Evolutionary conservation across 2,888 invertebrate genomes (phyloP).

Genomic region (Agrotis segetum): DNA sequence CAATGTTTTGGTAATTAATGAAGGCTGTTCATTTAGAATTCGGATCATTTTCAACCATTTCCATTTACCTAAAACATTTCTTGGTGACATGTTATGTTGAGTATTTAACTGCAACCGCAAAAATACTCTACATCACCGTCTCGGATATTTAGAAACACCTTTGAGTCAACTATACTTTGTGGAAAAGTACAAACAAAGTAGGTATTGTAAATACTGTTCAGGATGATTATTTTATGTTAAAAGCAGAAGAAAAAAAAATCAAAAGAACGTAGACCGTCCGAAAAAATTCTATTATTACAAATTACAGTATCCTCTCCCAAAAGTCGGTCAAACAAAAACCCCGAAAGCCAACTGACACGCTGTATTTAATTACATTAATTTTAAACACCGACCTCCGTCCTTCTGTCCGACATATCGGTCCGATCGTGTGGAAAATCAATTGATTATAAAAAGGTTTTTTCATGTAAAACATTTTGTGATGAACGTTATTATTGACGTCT

Average conservation of each 20-base stretch:
- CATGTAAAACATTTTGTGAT: constrained; percentile 71
- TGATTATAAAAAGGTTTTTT: constrained; percentile 75
- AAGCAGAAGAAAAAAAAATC: neutral
- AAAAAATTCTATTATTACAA: constrained; percentile 37
- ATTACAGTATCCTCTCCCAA: constrained; percentile 39
- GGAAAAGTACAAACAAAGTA: too few relatives aligned
- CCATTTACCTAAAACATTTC: neutral
- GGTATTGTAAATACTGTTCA: neutral
- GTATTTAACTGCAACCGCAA: too few relatives aligned
- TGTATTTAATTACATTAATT: constrained; percentile 75
- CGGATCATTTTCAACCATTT: too few relatives aligned
- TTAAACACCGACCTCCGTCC: constrained; percentile 69
- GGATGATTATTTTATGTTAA: neutral
- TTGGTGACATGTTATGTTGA: neutral
- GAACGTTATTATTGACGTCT: constrained; percentile 64
- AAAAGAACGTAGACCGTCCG: constrained; percentile 6
- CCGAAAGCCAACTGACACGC: constrained; percentile 67
- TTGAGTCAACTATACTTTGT: too few relatives aligned
- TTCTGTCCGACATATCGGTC: constrained; percentile 70
- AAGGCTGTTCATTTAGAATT: constrained; percentile 27
- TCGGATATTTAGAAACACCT: too few relatives aligned
- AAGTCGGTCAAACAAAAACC: constrained; percentile 66
- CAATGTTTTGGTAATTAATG: constrained; percentile 71
- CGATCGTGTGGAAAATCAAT: constrained; percentile 74
- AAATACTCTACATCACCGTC: neutral